Percentiles rank a stretch among this genome's conserved stretches.
These are phyloP conservation scores for Empidonax alnorum DNA, from an alignment of 2,113 vertebrate genomes.

Conservation along the genomic window DNA sequence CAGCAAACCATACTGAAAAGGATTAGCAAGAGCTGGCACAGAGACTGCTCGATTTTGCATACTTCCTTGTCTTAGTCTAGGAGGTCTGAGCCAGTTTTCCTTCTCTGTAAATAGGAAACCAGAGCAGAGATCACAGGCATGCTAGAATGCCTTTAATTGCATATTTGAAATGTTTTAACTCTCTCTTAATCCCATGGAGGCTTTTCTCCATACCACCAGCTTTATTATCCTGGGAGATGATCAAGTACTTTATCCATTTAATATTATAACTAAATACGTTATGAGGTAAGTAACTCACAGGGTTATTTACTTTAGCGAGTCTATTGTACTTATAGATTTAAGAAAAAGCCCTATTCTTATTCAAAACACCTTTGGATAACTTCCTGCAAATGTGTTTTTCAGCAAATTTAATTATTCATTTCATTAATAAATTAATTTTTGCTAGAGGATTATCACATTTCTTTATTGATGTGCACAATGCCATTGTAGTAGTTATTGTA, in stretches of 20 bases:
- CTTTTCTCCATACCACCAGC: constrained; percentile 20
- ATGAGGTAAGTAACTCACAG: constrained; percentile 25
- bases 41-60: constrained; percentile 76
- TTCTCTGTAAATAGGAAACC: constrained; percentile 65
- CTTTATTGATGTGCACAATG: background rate
- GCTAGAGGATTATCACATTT: constrained; percentile 27
- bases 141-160: constrained; percentile 55
- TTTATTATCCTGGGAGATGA: constrained; percentile 55
- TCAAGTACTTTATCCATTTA: constrained; percentile 57
- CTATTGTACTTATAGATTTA: constrained; percentile 37
- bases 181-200: constrained; percentile 19
- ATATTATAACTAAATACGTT: constrained; percentile 44
- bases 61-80: constrained; percentile 72
- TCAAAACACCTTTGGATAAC: constrained; percentile 25
- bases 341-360: background rate
- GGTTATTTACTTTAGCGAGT: constrained; percentile 61
- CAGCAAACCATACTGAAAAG: constrained; percentile 84
- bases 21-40: constrained; percentile 80
- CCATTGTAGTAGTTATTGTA: background rate
- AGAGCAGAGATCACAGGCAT: constrained; percentile 62
- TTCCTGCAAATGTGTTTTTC: constrained; percentile 34
- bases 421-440: constrained; percentile 60
- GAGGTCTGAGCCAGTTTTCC: constrained; percentile 76
- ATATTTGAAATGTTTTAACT: constrained; percentile 39
- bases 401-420: constrained; percentile 18